Conservation (phyloP, 2,888 invertebrate species). For the Lycocerus yunnanus region DNA sequence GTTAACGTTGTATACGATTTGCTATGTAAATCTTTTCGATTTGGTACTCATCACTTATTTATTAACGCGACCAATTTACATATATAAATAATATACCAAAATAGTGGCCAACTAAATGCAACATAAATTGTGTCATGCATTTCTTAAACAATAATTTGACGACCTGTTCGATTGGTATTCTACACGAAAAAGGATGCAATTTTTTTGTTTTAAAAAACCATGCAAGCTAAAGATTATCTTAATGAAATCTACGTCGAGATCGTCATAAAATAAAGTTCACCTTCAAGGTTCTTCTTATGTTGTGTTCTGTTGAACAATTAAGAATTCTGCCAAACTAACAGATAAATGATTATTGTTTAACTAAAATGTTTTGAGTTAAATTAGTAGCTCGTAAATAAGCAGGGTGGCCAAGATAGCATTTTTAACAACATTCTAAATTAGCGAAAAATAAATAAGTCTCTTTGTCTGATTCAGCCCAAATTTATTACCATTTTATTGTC, state of each 20-base stretch:
- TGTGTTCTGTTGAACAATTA: background rate
- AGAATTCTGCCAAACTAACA: background rate
- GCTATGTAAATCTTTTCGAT: slow-evolving; percentile 8
- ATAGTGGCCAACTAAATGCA: background rate
- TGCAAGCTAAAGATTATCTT: slow-evolving; percentile 28
- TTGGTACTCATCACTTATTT: background rate
- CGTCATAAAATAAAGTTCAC: slow-evolving; percentile 8
- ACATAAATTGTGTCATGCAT: background rate
- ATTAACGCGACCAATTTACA: background rate
- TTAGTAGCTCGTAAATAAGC: background rate
- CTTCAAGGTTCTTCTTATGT: background rate
- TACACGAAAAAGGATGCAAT: slow-evolving; percentile 22
- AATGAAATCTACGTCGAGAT: slow-evolving; percentile 29
- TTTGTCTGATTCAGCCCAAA: background rate
- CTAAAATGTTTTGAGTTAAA: background rate
- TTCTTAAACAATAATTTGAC: background rate
- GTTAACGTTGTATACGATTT: slow-evolving; percentile 12
- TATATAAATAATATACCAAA: background rate
- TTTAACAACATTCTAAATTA: background rate
- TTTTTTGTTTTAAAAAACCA: slow-evolving; percentile 23
- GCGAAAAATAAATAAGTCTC: background rate
- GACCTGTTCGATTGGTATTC: slow-evolving; percentile 7
- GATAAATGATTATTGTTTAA: background rate
- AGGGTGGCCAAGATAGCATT: background rate
- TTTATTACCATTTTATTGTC: background rate